Percentiles rank a stretch among this genome's conserved stretches.
Evolutionary conservation across 2,888 invertebrate species (phyloP).

Genomic region (Drosophila dives): DNA sequence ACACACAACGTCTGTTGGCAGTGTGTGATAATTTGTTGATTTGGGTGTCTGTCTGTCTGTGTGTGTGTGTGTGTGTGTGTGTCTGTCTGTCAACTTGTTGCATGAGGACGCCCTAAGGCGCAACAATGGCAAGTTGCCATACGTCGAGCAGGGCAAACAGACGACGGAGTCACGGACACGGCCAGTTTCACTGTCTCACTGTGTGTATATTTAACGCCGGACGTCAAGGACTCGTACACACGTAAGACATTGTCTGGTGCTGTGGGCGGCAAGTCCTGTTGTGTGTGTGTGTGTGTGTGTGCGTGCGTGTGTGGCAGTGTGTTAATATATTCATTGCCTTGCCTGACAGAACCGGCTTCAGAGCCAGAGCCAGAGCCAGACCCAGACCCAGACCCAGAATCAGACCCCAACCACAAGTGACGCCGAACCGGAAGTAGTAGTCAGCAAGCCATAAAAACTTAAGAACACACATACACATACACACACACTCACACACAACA

Average conservation of each 20-base stretch:
- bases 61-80: conserved; percentile 15
- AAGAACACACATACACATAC: conserved; percentile 46
- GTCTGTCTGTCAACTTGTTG: conserved; percentile 65
- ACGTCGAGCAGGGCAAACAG: conserved; percentile 11
- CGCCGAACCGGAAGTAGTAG: conserved; percentile 78
- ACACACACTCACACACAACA: conserved; percentile 21
- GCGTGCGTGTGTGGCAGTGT: conserved; percentile 57
- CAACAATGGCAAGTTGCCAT: conserved; percentile 58
- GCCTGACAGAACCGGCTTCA: conserved; percentile 43
- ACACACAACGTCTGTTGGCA: conserved; percentile 37
- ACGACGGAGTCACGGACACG: conserved; percentile 28
- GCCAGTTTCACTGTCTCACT: conserved; percentile 35
- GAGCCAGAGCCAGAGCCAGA: conserved; percentile 20
- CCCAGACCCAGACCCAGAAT: conserved; percentile 26
- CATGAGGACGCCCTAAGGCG: conserved; percentile 58
- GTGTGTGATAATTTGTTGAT: conserved; percentile 74
- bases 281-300: conserved; percentile 2
- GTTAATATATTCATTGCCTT: conserved; percentile 82
- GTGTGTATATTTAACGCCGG: conserved; percentile 65
- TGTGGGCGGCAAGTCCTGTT: conserved; percentile 33
- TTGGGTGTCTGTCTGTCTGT: conserved; percentile 38
- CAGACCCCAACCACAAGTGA: conserved; percentile 48
- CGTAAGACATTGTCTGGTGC: conserved; percentile 60
- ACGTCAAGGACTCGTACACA: conserved; percentile 65
- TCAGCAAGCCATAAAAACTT: conserved; percentile 80